Conservation (phyloP, 2,797 vertebrate species). For the Periophthalmus magnuspinnatus region DNA sequence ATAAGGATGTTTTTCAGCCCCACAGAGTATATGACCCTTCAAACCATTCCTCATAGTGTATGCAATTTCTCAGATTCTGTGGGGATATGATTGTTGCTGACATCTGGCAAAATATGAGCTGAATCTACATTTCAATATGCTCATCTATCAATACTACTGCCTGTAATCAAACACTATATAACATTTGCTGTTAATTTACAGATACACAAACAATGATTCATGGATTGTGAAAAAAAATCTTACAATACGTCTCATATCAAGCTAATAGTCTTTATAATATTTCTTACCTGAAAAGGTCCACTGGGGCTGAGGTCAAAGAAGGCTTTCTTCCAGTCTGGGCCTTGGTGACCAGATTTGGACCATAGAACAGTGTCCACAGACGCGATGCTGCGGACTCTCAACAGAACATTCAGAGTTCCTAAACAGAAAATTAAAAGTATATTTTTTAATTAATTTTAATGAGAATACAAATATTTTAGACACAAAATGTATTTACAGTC, state of each 20-base stretch:
- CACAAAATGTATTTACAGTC: neutral
- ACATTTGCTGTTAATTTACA: slow-evolving; percentile 28
- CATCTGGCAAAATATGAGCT: slow-evolving; percentile 60
- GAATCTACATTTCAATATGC: slow-evolving; percentile 41
- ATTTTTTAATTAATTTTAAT: too few species aligned
- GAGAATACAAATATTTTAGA: too few species aligned
- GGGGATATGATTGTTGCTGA: slow-evolving; percentile 46
- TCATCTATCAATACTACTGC: slow-evolving; percentile 48
- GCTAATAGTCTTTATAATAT: neutral
- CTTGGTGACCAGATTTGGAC: slow-evolving; percentile 87
- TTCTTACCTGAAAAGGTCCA: slow-evolving; percentile 90
- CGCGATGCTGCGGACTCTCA: slow-evolving; percentile 86
- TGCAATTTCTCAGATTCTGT: slow-evolving; percentile 40
- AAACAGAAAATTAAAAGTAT: slow-evolving; percentile 18
- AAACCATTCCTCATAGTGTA: slow-evolving; percentile 43
- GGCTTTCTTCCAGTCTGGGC: slow-evolving; percentile 88
- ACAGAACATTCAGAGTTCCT: slow-evolving; percentile 89
- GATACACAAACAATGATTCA: neutral
- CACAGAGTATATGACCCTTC: slow-evolving; percentile 24
- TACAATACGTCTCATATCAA: neutral
- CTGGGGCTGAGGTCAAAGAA: slow-evolving; percentile 87
- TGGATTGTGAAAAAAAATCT: neutral
- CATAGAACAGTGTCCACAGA: slow-evolving; percentile 84
- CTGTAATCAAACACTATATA: slow-evolving; percentile 39
- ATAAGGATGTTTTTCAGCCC: slow-evolving; percentile 2